These are phyloP conservation scores for Apocheima hispidaria DNA, from an alignment of 2,888 invertebrate genomes.

Conservation along the genomic window DNA sequence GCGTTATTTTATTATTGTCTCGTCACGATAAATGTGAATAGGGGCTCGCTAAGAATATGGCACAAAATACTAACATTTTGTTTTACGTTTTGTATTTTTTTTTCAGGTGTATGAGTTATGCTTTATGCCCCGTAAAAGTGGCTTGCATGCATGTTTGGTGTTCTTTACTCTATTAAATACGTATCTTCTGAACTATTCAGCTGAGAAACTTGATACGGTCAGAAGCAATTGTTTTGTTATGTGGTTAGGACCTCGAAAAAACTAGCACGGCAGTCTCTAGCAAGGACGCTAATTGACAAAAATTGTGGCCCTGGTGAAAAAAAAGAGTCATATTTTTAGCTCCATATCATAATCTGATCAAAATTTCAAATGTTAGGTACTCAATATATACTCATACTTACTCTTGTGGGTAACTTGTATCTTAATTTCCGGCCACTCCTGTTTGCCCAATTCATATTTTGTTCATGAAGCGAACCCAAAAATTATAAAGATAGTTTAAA, in stretches of 20 bases:
- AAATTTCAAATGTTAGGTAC: not conserved
- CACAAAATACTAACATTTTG: too few relatives aligned
- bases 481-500: slow-evolving; percentile 5
- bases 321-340: not conserved
- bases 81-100: too few relatives aligned
- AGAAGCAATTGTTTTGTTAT: too few relatives aligned
- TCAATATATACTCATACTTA: not conserved
- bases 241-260: not conserved
- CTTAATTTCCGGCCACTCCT: slow-evolving; percentile 1
- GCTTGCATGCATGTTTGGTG: too few relatives aligned
- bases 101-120: too few relatives aligned
- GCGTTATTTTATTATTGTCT: too few relatives aligned
- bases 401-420: not conserved
- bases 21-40: too few relatives aligned
- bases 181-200: too few relatives aligned
- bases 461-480: slow-evolving; percentile 2
- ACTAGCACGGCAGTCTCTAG: not conserved
- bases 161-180: too few relatives aligned
- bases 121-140: too few relatives aligned
- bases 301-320: not conserved
- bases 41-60: too few relatives aligned
- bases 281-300: not conserved
- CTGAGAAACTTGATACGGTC: too few relatives aligned
- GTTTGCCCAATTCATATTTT: not conserved
- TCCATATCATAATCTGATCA: not conserved